Evolutionary conservation across 1,140 invertebrate species (phyloP).

Genomic region (Drosophila oshimai): DNA sequence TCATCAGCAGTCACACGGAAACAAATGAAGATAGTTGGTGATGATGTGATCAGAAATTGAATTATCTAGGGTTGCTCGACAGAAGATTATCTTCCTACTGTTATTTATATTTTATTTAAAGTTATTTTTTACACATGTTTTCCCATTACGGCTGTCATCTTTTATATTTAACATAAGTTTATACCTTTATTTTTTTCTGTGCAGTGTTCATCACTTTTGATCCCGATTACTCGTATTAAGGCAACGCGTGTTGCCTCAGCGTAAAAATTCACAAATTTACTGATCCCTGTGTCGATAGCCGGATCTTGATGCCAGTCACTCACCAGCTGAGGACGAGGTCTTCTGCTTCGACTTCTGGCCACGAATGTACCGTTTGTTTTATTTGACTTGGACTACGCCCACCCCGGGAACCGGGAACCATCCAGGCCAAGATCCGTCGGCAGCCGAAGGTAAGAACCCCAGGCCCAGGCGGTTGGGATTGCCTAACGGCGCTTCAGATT

Average conservation of each 20-base stretch:
- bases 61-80: too few relatives aligned
- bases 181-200: background rate
- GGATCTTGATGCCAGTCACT: slow-evolving; percentile 26
- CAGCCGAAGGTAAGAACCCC: background rate
- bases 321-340: background rate
- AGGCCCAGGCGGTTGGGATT: background rate
- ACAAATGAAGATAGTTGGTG: background rate
- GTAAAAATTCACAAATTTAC: slow-evolving; percentile 76
- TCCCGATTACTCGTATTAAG: slow-evolving; percentile 69
- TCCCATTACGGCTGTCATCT: too few relatives aligned
- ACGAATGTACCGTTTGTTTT: slow-evolving; percentile 71
- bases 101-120: too few relatives aligned
- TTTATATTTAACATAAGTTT: too few relatives aligned
- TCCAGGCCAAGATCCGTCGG: background rate
- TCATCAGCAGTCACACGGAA: slow-evolving; percentile 6
- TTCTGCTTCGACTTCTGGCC: slow-evolving; percentile 2
- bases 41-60: background rate
- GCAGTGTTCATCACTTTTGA: slow-evolving; percentile 12
- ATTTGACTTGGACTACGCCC: slow-evolving; percentile 64
- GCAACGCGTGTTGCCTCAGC: slow-evolving; percentile 59
- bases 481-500: slow-evolving; percentile 70
- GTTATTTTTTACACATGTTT: background rate
- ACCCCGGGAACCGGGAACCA: background rate
- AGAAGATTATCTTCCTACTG: background rate
- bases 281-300: slow-evolving; percentile 61